Evolutionary conservation across 2,888 invertebrate species (phyloP), one percentile per base, ranked within the genome.

Genomic region (Nemapogon koenigi): DNA sequence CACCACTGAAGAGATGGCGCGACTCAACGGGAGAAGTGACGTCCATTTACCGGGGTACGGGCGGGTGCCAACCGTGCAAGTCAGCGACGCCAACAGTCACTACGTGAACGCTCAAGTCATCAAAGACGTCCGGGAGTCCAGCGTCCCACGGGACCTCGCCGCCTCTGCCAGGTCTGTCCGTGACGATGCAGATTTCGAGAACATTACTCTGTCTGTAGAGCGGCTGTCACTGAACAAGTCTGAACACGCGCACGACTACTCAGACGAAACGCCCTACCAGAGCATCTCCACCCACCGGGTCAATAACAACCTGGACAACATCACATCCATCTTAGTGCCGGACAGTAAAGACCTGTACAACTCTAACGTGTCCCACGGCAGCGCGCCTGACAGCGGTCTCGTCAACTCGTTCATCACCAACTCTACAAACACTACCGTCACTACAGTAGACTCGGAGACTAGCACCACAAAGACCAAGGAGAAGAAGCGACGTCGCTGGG

Each of bases 401-500:
- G 47, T 43, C 4, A 58, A 66, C 40, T 60, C 54, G 46, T 64
- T 67, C 13, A 55, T 56, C 4, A 49, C 59, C 43, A 63, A 62
- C 46, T 61, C 70, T 36, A 64, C 60, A 0, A 63, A 60, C 45
- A 64, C 63, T 49, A n/a, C n/a, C n/a, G 43, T 43, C 33, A 61
- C 63, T 32, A 65, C 57, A 3, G 53, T 62, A 1, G 70, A 73
- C 16, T 32, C 61, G 39, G 61, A 67, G 16, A 49, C 49, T 14
- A 54, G 51, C 10, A 37, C 15, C n/a, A 39, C 60, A 37, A 65
- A 62, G 33, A 55, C 58, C 28, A 83, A 88, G 55, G 82, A 85
- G 63, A 85, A 85, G 59, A 83, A 84, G 45, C 65, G 83, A 41
- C 80, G 85, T 43, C 64, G 87, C 14, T 88, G 88, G 87, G 87